phyloP scores from a whole-genome alignment of 2,113 vertebrate species.

The Callionymus lyra region DNA sequence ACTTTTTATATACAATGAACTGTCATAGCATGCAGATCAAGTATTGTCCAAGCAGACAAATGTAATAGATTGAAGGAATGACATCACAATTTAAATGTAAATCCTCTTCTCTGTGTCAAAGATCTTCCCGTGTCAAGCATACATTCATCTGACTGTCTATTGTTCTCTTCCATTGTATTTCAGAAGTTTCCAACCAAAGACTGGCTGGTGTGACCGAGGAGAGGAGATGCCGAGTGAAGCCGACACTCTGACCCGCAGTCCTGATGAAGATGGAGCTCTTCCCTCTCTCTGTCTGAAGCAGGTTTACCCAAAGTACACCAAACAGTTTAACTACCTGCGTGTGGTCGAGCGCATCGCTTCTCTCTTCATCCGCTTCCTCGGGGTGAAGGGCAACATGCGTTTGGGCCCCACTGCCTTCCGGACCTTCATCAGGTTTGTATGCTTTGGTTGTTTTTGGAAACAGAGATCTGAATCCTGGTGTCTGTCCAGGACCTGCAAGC shows the following conservation, averaged over 20 bases:
- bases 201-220: conserved; percentile 2
- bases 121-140: no score
- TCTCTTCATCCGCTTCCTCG: conserved; percentile 89
- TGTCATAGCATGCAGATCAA: no score
- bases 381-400: conserved; percentile 84
- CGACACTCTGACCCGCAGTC: conserved; percentile 15
- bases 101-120: no score
- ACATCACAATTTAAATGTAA: no score
- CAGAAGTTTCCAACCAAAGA: conserved; percentile 46
- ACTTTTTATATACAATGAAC: no score
- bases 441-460: neutral
- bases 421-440: conserved; percentile 81
- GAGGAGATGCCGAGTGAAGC: conserved; percentile 42
- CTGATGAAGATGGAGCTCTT: conserved; percentile 33
- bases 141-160: neutral
- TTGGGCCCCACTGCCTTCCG: conserved; percentile 88
- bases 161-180: neutral
- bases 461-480: neutral
- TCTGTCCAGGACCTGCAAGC: conserved; percentile 79
- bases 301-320: conserved; percentile 91
- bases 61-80: no score
- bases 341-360: conserved; percentile 80
- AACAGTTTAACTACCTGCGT: conserved; percentile 83
- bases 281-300: conserved; percentile 88
- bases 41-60: no score